A percentile compares a stretch with the other conserved stretches of the same genome.
phyloP scores from a whole-genome alignment of 2,113 vertebrate genomes.

The Cryptoleucopteryx plumbea region DNA sequence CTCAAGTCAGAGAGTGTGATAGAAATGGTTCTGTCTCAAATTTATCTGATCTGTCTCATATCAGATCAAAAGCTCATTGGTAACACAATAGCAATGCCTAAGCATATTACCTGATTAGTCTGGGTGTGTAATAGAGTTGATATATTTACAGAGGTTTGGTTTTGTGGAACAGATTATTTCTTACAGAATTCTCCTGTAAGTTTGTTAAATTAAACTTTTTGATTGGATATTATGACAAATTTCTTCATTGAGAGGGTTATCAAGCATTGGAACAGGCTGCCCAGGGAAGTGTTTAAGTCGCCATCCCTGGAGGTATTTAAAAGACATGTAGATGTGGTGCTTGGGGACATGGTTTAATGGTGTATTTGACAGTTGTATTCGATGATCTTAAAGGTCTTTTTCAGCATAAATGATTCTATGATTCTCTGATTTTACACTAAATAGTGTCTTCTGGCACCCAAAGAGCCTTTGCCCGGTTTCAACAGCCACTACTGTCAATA shows the following conservation, averaged over 20 bases:
- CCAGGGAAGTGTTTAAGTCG: not conserved
- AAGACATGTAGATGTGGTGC: accelerated
- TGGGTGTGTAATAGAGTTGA: not conserved
- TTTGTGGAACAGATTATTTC: not conserved
- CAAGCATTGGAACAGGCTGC: not conserved
- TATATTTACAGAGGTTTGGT: not conserved
- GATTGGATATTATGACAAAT: not conserved
- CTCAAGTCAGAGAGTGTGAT: not conserved
- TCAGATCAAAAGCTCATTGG: not conserved
- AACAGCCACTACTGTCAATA: not conserved
- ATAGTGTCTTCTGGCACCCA: not conserved
- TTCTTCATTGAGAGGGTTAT: not conserved
- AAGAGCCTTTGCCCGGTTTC: not conserved
- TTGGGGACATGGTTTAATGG: not conserved
- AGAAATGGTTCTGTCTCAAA: not conserved
- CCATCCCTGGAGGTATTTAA: not conserved
- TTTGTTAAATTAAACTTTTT: not conserved
- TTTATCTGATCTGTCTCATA: not conserved
- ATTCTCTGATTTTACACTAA: not conserved
- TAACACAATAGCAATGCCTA: not conserved
- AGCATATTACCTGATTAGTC: not conserved
- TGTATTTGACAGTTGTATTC: not conserved
- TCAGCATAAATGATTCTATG: not conserved
- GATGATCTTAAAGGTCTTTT: not conserved
- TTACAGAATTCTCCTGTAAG: not conserved